phyloP scores from a whole-genome alignment of 1,140 invertebrate genomes.

The Ylistrum balloti region DNA sequence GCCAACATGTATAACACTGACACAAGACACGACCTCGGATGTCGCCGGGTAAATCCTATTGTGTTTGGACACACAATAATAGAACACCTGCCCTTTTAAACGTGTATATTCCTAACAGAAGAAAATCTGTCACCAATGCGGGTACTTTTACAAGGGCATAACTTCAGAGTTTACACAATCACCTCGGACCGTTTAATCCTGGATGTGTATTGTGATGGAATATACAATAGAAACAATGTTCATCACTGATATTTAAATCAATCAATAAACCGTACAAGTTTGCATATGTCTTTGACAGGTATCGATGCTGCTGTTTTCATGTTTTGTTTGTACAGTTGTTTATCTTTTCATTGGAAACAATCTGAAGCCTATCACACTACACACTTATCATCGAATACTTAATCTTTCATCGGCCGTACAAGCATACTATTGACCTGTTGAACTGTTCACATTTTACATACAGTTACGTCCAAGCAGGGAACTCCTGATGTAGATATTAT shows the following conservation, averaged over 20 bases:
- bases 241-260: neutral
- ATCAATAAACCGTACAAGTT: neutral
- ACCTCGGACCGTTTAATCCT: neutral
- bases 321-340: neutral
- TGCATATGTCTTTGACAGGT: neutral
- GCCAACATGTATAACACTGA: neutral
- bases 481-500: too few relatives aligned
- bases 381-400: neutral
- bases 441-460: too few relatives aligned
- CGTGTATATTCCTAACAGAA: neutral
- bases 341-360: neutral
- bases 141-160: neutral
- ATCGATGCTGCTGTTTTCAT: neutral
- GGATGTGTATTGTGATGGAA: neutral
- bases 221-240: neutral
- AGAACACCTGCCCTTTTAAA: slow-evolving; percentile 27
- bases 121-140: neutral
- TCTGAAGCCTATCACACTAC: neutral
- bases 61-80: neutral
- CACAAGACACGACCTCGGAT: slow-evolving; percentile 3
- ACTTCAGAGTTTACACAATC: neutral
- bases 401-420: too few relatives aligned
- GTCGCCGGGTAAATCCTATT: slow-evolving; percentile 14
- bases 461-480: too few relatives aligned
- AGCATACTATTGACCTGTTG: too few relatives aligned